Evolutionary conservation across 1,140 invertebrate species (phyloP).

Genomic region (Drosophila pseudoananassae): DNA sequence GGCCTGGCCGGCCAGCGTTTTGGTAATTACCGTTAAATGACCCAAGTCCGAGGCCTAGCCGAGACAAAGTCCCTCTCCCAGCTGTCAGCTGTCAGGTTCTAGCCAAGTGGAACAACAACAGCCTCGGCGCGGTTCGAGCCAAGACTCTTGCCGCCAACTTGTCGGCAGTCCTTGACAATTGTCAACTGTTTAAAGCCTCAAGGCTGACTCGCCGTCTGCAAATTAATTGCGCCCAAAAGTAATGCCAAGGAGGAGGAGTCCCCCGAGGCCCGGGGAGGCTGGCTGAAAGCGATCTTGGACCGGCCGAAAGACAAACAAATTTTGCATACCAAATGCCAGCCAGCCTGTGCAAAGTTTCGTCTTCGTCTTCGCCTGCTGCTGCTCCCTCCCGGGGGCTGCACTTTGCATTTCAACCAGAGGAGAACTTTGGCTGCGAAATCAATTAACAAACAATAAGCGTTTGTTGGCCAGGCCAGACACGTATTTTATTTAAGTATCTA

Average conservation of each 20-base stretch:
- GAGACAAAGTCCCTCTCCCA: constrained; percentile 28
- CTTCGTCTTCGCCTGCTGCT: constrained; percentile 12
- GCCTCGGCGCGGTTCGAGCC: not conserved
- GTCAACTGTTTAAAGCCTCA: constrained; percentile 66
- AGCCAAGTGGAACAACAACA: constrained; percentile 29
- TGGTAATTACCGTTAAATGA: constrained; percentile 81
- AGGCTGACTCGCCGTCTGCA: constrained; percentile 77
- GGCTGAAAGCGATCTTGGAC: constrained; percentile 39
- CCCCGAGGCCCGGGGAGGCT: not conserved
- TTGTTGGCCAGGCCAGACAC: constrained; percentile 80
- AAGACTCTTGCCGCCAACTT: constrained; percentile 44
- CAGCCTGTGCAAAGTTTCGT: constrained; percentile 38
- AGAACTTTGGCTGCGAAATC: constrained; percentile 76
- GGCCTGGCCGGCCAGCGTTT: constrained; percentile 22
- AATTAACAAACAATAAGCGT: constrained; percentile 84
- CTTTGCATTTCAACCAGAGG: constrained; percentile 80
- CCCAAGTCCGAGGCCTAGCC: constrained; percentile 47
- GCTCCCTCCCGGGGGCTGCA: constrained; percentile 55
- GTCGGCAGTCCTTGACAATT: constrained; percentile 78
- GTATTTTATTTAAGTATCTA: constrained; percentile 84
- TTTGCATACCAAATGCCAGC: constrained; percentile 77
- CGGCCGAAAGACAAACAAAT: constrained; percentile 68
- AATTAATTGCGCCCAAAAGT: constrained; percentile 73
- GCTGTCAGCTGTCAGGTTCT: constrained; percentile 44
- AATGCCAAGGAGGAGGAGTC: constrained; percentile 4